These are phyloP conservation scores for Rhynchonycteris naso DNA, from an alignment of 2,797 vertebrate genomes.

Conservation along the genomic window DNA sequence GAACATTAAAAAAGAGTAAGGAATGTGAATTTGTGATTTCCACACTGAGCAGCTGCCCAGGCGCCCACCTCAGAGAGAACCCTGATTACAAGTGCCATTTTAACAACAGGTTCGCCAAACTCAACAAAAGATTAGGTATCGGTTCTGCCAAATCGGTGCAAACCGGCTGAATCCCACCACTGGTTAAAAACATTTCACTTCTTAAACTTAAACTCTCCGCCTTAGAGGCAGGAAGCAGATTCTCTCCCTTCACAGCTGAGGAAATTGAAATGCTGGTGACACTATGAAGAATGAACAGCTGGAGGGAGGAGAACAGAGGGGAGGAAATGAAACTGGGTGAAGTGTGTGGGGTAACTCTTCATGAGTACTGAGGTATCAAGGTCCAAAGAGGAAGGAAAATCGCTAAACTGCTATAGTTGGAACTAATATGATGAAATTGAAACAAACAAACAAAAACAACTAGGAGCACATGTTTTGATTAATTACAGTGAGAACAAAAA, in stretches of 20 bases:
- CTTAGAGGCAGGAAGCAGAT: background rate
- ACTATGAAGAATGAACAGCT: background rate
- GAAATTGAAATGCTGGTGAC: background rate
- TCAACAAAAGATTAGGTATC: no score
- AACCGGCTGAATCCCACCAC: no score
- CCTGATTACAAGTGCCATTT: no score
- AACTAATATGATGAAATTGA: constrained; percentile 55
- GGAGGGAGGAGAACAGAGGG: background rate
- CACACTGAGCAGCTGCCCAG: no score
- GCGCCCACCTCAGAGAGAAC: no score
- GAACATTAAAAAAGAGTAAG: no score
- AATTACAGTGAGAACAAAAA: background rate
- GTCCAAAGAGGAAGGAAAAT: constrained; percentile 62
- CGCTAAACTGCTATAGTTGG: constrained; percentile 62
- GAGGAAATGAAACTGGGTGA: constrained; percentile 12
- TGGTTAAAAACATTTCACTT: constrained; percentile 24
- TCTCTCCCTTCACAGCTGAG: background rate
- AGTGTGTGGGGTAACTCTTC: background rate
- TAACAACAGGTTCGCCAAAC: no score
- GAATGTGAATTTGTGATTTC: no score
- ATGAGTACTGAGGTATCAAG: background rate
- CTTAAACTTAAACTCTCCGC: constrained; percentile 3
- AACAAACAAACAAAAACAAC: background rate
- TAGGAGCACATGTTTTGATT: background rate
- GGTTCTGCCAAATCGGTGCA: no score